Evolutionary conservation across 2,888 invertebrate genomes (phyloP), one percentile per base, ranked within the genome.

Genomic region (Doris montereyensis): DNA sequence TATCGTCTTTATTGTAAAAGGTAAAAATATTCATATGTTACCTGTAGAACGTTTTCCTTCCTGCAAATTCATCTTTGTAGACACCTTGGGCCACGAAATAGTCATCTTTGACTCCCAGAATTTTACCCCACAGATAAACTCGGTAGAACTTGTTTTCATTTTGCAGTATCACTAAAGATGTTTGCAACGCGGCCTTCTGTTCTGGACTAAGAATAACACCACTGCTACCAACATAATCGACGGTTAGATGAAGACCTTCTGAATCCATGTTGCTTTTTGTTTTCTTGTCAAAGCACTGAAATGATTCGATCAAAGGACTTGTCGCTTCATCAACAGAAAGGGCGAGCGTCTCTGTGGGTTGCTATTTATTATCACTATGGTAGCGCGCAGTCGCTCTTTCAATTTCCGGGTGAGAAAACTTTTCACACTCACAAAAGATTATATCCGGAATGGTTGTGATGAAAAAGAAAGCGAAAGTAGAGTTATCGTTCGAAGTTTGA

Each of bases 91-190:
- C 95, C 81, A 97, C 94, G 88, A 95, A 96, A 90, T 97, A 97
- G 91, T 97, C 96, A 24, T 93, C 93, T 83, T 94, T 94, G 0
- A 94, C 92, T 0, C 96, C 97, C 83, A 94, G 93, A 75, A 97
- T 94, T 88, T 95, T 94, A 0, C 97, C 97, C 96, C 97, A 97
- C 88, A 97, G 96, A 88, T 94, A 96, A 76, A 96, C 94, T 88
- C 94, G 94, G 21, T 93, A 92, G 90, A 97, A 96, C 90, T 96
- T 96, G 91, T 97, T 96, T 89, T 97, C 96, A 83, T 94, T 94
- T 91, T 97, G 95, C 58, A 97, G 92, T 78, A 96, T 92, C 0
- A 95, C 93, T 2, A 97, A 92, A 0, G 97, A 96, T 89, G 95
- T 96, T 88, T 95, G 94, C 17, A 97, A 92, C 57, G 90, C 87